Evolutionary conservation across 2,888 invertebrate genomes (phyloP), one percentile per base, ranked within the genome.

Genomic region (Sympetrum striolatum): DNA sequence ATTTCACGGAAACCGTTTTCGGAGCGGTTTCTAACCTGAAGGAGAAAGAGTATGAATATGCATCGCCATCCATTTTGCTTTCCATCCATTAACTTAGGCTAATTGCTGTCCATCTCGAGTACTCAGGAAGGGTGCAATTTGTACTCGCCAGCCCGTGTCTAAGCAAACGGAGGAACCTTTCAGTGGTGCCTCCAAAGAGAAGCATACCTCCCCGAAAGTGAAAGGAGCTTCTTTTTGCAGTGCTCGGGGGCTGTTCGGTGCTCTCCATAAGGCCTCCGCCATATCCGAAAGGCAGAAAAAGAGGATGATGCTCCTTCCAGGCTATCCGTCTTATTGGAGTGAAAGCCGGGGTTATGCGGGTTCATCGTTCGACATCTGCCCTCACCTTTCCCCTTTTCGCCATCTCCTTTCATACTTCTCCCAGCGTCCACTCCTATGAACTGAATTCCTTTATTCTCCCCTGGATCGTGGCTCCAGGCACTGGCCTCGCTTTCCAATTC

Each of bases 331-430:
- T 86, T 64, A 86, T 86, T 86, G 86, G 86, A 60, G 86, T 86
- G 86, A 86, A 86, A 86, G 86, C 86, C 58, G 60, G 53, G 37
- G 35, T 86, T 64, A 37, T 64, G 39, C 60, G 86, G 86, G 86
- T 86, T 86, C 86, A 86, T 86, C 64, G 86, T 86, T 86, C 86
- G 86, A 86, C 86, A 86, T 86, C 86, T 86, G 86, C 86, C 86
- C 86, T 82, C 82, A 31, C 82, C 82, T 86, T 86, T 58, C 58
- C 58, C 58, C 58, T 53, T 31, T 31, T 58, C 82, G 6, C 31
- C 35, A 35, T 58, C 82, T 35, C 53, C 58, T 53, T 31, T 35
- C 82, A 18, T 82, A 73, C 25, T 81, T 37, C 35, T 44, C 37
- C n/a, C 37, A 31, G 18, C 60, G 37, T 12, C 37, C 60, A 37